Conservation (phyloP, 1,140 invertebrate species). For the Drosophila jambulina region DNA sequence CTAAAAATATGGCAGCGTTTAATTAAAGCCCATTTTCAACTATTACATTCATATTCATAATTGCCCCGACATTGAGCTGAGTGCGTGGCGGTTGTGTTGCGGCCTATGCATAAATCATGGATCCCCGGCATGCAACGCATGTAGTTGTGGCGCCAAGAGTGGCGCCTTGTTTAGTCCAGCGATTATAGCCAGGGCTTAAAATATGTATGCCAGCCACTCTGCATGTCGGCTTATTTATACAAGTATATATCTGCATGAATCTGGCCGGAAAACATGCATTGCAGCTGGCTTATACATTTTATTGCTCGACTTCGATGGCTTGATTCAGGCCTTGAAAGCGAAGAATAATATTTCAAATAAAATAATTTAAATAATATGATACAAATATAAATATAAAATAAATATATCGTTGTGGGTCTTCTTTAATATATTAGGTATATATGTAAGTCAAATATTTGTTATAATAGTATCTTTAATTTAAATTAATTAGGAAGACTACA, state of each 20-base stretch:
- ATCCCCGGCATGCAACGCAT: conserved; percentile 54
- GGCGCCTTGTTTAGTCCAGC: conserved; percentile 34
- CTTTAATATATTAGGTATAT: not conserved
- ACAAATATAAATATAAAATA: too few relatives aligned
- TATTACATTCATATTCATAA: conserved; percentile 50
- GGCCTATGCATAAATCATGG: conserved; percentile 67
- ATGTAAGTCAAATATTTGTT: not conserved
- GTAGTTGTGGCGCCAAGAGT: conserved; percentile 34
- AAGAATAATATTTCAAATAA: not conserved
- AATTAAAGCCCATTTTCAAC: conserved; percentile 59
- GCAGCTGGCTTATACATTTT: not conserved
- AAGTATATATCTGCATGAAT: conserved; percentile 9
- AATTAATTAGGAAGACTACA: too few relatives aligned
- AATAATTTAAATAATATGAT: not conserved
- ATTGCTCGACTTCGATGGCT: not conserved
- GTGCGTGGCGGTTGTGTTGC: not conserved
- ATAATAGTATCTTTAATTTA: too few relatives aligned
- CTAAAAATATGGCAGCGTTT: conserved; percentile 40
- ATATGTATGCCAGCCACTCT: conserved; percentile 10
- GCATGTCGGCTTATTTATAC: conserved; percentile 4
- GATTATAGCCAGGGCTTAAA: conserved; percentile 46
- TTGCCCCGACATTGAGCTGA: conserved; percentile 22
- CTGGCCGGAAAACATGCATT: conserved; percentile 34
- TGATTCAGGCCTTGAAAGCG: too few relatives aligned
- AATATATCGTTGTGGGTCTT: not conserved